Base-by-base conservation (phyloP, 2,888 invertebrate species). In the Fragum whitleyi region DNA sequence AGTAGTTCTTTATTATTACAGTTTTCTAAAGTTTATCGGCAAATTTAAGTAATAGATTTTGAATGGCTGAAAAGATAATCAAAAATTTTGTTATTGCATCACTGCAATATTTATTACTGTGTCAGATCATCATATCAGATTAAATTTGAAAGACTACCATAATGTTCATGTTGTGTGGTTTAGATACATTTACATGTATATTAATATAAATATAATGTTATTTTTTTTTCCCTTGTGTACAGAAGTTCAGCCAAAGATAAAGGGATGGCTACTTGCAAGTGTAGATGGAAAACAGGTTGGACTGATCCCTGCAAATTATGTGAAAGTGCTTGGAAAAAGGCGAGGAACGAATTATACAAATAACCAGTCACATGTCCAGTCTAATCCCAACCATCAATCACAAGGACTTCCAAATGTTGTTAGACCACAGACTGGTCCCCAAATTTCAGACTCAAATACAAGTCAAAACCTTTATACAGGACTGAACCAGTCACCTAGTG, bases 161-260 rank as follows among this genome's bases (percentile, higher is more conserved):
- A n/a, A n/a, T n/a, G n/a, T n/a, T n/a, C n/a, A n/a, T n/a, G n/a
- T n/a, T n/a, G n/a, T n/a, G n/a, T n/a, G n/a, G n/a, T n/a, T n/a
- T n/a, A n/a, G n/a, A n/a, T n/a, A n/a, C n/a, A n/a, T n/a, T n/a
- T n/a, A n/a, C n/a, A n/a, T n/a, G n/a, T n/a, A n/a, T n/a, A n/a
- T n/a, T n/a, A n/a, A n/a, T n/a, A n/a, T n/a, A n/a, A n/a, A n/a
- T n/a, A n/a, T n/a, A n/a, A n/a, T n/a, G n/a, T n/a, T n/a, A n/a
- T n/a, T n/a, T n/a, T n/a, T n/a, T n/a, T n/a, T n/a, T n/a, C n/a
- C n/a, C n/a, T n/a, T n/a, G n/a, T n/a, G 14, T 53, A 95, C 96
- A 92, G 96, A 96, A 86, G 95, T 97, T 29, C 98, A 99, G 94
- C 96, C 96, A 3, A 92, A 94, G 82, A 91, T 95, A 9, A 92